These are phyloP conservation scores for Bombylius discolor DNA, from an alignment of 2,888 invertebrate species.

Conservation along the genomic window DNA sequence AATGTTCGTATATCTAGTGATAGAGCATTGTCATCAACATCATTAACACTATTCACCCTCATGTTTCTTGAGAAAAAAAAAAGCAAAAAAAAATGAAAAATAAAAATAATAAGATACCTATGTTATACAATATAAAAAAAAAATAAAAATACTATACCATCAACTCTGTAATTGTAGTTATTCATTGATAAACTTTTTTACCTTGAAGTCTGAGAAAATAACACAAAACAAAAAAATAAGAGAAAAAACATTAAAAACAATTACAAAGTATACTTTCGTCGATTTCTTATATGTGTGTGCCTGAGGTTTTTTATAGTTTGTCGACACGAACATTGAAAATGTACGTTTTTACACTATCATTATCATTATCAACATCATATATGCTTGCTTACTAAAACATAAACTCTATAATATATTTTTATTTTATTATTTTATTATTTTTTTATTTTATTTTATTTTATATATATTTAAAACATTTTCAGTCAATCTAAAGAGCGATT, in stretches of 20 bases:
- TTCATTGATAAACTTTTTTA: background rate
- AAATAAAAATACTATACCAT: background rate
- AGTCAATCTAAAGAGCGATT: too few relatives aligned
- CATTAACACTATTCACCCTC: background rate
- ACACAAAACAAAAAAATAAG: background rate
- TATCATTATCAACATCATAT: too few relatives aligned
- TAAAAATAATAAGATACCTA: too few relatives aligned
- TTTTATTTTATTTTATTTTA: too few relatives aligned
- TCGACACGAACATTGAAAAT: background rate
- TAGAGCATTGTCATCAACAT: conserved; percentile 1
- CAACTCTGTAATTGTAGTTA: background rate
- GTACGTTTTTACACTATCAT: too few relatives aligned
- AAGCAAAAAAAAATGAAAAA: background rate
- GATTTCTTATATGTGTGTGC: background rate
- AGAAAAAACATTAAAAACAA: too few relatives aligned
- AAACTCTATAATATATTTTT: too few relatives aligned
- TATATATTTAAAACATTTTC: too few relatives aligned
- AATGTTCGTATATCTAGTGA: background rate
- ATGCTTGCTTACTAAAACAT: too few relatives aligned
- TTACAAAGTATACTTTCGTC: background rate
- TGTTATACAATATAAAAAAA: background rate
- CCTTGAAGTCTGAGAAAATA: background rate
- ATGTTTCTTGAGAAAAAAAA: background rate
- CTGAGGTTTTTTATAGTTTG: background rate
- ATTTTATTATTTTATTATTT: too few relatives aligned